Base-by-base conservation (phyloP, 2,113 vertebrate species). In the Tetrao urogallus region DNA sequence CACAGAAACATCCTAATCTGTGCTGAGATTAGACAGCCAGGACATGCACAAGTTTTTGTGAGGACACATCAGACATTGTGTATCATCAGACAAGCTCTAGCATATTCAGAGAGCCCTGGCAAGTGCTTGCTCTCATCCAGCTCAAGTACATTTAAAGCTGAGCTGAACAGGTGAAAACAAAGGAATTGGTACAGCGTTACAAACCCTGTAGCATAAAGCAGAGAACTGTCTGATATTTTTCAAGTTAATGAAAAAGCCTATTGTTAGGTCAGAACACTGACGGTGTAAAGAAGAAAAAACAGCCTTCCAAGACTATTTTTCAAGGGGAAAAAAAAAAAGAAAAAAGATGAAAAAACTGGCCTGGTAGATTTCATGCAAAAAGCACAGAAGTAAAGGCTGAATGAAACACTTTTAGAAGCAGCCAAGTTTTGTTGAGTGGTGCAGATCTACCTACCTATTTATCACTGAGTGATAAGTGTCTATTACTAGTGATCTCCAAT, bases 31-130 rank as follows among this genome's bases (percentile, higher is more conserved):
- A 43, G 8, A 58, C 21, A 17, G 54, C 18, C 52, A 42, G 32
- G 16, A 30, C 16, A 27, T 54, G 43, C 17, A 6, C 16, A 8
- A 58, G 32, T 20, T 27, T 45, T 42, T 34, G 30, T 10, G 32
- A 42, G 18, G 16, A 74, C 17, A 5, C 6, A 43, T 17, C 38
- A 38, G 10, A 42, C 21, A 58, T 0, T 50, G 40, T 1, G 1
- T 8, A 45, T 2, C 3, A 2, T 22, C 21, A 6, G 13, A 34
- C n/a, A 91, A 60, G 24, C 57, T 28, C 30, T 4, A 16, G 9
- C 3, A 0, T 3, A 2, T 47, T 65, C 43, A 42, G 25, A 61
- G 36, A 7, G 2, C 3, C 0, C 56, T 5, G 19, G 16, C 4
- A 50, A 75, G 30, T 15, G n/a, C 32, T 36, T 47, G 56, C 52